Evolutionary conservation across 2,797 vertebrate genomes (phyloP).

Genomic region (Glossophaga mutica): DNA sequence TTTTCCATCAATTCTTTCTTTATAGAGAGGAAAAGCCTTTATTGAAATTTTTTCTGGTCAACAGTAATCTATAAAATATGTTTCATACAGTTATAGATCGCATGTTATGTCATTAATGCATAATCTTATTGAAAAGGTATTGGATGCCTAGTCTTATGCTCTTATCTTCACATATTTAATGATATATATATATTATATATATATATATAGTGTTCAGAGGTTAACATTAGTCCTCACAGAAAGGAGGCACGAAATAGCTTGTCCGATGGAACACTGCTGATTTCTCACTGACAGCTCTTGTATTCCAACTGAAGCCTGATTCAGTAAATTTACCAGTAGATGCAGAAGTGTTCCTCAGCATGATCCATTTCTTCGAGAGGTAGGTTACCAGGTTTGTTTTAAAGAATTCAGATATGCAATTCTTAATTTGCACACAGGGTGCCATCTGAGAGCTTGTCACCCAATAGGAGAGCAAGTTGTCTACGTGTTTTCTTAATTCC

Average conservation of each 20-base stretch:
- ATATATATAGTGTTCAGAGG: background rate
- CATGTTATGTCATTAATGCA: background rate
- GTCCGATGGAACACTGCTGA: background rate
- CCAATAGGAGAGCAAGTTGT: background rate
- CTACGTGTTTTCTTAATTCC: background rate
- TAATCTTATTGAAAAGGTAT: background rate
- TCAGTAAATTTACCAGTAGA: background rate
- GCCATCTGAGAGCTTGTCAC: background rate
- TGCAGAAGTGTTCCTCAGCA: background rate
- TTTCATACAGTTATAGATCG: background rate
- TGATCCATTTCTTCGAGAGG: background rate
- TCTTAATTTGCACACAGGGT: background rate
- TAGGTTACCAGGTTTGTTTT: background rate
- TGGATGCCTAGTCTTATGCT: background rate
- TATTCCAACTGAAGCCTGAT: background rate
- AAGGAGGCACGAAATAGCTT: background rate
- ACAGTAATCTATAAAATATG: background rate
- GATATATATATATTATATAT: no score
- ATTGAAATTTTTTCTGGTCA: background rate
- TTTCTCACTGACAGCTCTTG: background rate
- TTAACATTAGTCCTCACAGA: background rate
- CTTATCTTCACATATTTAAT: background rate
- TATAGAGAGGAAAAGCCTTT: background rate
- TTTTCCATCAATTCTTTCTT: background rate
- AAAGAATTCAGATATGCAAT: background rate